These are phyloP conservation scores for Homarus americanus DNA, from an alignment of 1,140 invertebrate species.

Conservation along the genomic window DNA sequence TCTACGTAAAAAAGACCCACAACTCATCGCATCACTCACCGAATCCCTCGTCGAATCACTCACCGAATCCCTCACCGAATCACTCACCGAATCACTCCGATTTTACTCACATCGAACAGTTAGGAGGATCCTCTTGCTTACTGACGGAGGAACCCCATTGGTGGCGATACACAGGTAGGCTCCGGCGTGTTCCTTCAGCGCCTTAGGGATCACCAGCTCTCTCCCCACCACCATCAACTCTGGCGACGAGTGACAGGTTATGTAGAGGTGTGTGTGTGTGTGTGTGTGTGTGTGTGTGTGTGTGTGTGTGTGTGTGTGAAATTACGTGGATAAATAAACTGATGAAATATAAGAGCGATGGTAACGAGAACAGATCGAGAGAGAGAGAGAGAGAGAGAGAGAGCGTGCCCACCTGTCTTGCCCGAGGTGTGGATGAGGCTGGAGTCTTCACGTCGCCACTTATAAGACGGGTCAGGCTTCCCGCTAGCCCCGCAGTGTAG, in stretches of 20 bases:
- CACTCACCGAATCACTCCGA: too few relatives aligned
- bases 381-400: background rate
- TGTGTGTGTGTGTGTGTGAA: too few relatives aligned
- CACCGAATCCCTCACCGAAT: too few relatives aligned
- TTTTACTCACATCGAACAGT: slow-evolving; percentile 24
- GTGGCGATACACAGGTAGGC: slow-evolving; percentile 37
- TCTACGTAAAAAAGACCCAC: too few relatives aligned
- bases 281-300: too few relatives aligned
- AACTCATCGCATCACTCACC: too few relatives aligned
- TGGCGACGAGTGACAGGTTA: background rate
- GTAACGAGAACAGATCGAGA: background rate
- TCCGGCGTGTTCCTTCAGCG: background rate
- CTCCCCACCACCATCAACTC: slow-evolving; percentile 8
- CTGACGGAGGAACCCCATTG: slow-evolving; percentile 24
- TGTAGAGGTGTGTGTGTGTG: too few relatives aligned
- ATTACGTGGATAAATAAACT: background rate
- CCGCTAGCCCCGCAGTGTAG: slow-evolving; percentile 90
- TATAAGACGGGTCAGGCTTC: slow-evolving; percentile 89
- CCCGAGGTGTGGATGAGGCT: slow-evolving; percentile 21
- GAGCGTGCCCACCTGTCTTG: background rate
- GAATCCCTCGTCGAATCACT: too few relatives aligned
- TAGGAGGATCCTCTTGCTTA: slow-evolving; percentile 26
- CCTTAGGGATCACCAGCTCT: background rate
- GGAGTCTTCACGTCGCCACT: slow-evolving; percentile 93
- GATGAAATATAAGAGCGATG: background rate